Evolutionary conservation across 2,113 vertebrate genomes (phyloP), one percentile per base, ranked within the genome.

Genomic region (Callipepla californica): DNA sequence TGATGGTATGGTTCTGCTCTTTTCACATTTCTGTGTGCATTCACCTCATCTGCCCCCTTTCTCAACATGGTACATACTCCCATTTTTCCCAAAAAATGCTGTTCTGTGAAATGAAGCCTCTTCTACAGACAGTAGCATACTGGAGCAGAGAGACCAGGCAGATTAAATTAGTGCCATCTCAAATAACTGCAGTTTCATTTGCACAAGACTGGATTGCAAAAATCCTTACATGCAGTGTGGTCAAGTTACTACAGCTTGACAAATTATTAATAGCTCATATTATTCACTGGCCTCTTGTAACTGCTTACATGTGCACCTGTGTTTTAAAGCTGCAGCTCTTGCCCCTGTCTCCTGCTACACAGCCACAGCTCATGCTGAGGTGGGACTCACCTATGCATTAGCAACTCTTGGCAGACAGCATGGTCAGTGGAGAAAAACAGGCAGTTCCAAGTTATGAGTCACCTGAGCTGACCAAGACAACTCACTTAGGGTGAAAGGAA

Each of bases 391-490:
- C 62, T 62, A 55, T 61, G 58, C 36, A 51, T 63, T 36, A 92
- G 32, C 8, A 18, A 13, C 55, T 78, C 0, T 0, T 69, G 59
- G 47, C 22, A 45, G 48, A 66, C 40, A 38, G 9, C 2, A 6
- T 13, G 70, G 76, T 47, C 65, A 78, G 6, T 44, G 36, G 47
- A 79, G 78, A 78, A 78, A 75, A 90, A 30, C 68, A 91, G 18
- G 45, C 55, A 61, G 6, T 36, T 88, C 38, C 1, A 4, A 80
- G 32, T n/a, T 42, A 34, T 14, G 14, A 42, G 66, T 91, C 55
- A 48, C 47, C 62, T 42, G 36, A 80, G 23, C 32, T 58, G 59
- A 30, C 59, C 28, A 21, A 53, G 20, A 9, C 45, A 53, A 80
- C 68, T 85, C 76, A 83, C 67, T 55, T 26, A 55, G 13, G 36